Percentiles rank a stretch among this genome's conserved stretches.
Conservation (phyloP, 2,797 vertebrate species). For the Falco peregrinus region DNA sequence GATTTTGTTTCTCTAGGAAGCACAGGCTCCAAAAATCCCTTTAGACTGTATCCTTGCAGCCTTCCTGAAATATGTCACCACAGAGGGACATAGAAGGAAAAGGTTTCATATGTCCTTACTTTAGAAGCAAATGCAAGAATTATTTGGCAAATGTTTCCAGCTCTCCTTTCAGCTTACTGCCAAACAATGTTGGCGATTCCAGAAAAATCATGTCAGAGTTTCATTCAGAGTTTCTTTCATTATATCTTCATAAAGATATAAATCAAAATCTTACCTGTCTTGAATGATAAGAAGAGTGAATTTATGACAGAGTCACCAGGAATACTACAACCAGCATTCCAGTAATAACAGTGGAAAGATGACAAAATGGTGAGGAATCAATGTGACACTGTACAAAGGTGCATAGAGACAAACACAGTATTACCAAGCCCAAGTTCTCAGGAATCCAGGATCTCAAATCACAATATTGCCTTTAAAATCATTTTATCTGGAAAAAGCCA, state of each 20-base stretch:
- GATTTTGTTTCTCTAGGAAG: background rate
- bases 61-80: background rate
- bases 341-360: background rate
- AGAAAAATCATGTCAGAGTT: background rate
- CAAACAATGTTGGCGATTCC: background rate
- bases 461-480: background rate
- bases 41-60: background rate
- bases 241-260: background rate
- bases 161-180: background rate
- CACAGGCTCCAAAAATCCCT: background rate
- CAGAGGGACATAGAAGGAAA: background rate
- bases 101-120: background rate
- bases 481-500: background rate
- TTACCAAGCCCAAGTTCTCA: background rate
- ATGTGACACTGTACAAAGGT: background rate
- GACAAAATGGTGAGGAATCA: slow-evolving; percentile 1
- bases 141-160: background rate
- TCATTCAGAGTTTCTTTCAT: background rate
- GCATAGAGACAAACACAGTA: background rate
- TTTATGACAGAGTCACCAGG: background rate
- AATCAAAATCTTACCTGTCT: background rate
- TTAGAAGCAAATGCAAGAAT: background rate
- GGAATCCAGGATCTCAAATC: background rate
- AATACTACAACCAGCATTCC: background rate
- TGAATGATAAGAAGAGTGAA: background rate